A percentile compares a stretch with the other conserved stretches of the same genome.
phyloP scores from a whole-genome alignment of 2,113 vertebrate species.

The Ginglymostoma cirratum region DNA sequence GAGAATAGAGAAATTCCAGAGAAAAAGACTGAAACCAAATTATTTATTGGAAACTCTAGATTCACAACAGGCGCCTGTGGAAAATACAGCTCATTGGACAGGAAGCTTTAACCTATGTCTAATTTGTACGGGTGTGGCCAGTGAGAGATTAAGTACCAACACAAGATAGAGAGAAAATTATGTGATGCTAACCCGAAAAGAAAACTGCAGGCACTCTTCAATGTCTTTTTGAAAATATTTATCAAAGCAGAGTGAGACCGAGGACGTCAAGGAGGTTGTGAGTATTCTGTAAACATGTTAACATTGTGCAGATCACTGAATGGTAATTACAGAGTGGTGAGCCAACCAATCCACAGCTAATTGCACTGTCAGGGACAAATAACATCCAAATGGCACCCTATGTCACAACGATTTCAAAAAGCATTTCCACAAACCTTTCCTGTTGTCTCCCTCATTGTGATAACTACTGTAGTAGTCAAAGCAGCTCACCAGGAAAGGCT shows the following conservation, averaged over 20 bases:
- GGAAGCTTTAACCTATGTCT: background rate
- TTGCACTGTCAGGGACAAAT: background rate
- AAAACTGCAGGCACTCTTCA: background rate
- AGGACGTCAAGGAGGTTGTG: background rate
- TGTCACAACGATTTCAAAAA: background rate
- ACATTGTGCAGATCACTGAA: background rate
- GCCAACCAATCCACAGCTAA: background rate
- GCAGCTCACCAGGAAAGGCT: background rate
- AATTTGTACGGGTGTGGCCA: background rate
- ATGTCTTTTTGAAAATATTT: background rate
- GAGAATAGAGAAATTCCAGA: background rate
- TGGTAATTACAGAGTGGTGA: conserved; percentile 1
- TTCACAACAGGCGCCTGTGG: background rate
- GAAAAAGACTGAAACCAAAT: background rate
- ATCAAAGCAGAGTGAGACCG: background rate
- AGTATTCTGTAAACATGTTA: background rate
- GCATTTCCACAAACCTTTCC: background rate
- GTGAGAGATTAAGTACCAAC: background rate
- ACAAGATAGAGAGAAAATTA: background rate
- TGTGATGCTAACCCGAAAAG: background rate
- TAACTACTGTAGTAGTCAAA: background rate
- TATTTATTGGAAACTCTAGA: background rate
- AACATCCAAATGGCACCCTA: background rate
- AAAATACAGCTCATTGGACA: background rate
- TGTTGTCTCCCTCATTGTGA: background rate